A percentile compares a stretch with the other conserved stretches of the same genome.
Evolutionary conservation across 2,797 vertebrate species (phyloP).

Genomic region (Scolopax bukidnonensis): DNA sequence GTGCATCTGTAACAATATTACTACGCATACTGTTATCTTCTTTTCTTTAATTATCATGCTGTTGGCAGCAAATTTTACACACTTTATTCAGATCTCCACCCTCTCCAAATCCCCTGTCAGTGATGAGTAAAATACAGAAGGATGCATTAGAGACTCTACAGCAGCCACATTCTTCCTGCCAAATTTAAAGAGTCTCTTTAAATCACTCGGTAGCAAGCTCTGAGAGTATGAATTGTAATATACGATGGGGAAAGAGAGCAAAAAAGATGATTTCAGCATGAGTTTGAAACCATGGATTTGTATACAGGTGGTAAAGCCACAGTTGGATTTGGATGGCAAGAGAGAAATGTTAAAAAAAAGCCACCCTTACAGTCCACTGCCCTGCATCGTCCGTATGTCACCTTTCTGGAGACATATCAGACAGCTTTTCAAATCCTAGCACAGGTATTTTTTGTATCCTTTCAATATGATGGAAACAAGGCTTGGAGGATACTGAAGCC

Average conservation of each 20-base stretch:
- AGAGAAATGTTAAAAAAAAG: neutral
- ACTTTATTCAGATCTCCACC: constrained; percentile 1
- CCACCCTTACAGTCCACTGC: neutral
- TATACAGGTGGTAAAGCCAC: constrained; percentile 5
- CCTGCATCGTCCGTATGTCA: neutral
- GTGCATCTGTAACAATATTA: constrained; percentile 33
- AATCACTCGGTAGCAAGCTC: neutral
- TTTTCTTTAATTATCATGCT: constrained; percentile 22
- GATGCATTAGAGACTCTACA: neutral
- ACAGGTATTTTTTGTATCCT: neutral
- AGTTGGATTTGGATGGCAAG: neutral
- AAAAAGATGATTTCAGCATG: neutral
- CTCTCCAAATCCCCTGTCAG: constrained; percentile 1
- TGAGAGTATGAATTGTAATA: neutral
- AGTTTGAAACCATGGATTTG: neutral
- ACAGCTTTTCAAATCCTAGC: neutral
- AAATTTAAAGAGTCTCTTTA: neutral
- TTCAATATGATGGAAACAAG: neutral
- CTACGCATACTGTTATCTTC: neutral
- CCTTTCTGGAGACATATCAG: neutral
- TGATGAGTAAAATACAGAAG: constrained; percentile 12
- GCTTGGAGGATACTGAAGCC: neutral
- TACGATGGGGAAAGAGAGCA: neutral
- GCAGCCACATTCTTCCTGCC: neutral
- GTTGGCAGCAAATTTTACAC: constrained; percentile 18